Evolutionary conservation across 2,888 invertebrate genomes (phyloP).

Genomic region (Agrenia bidenticulata): DNA sequence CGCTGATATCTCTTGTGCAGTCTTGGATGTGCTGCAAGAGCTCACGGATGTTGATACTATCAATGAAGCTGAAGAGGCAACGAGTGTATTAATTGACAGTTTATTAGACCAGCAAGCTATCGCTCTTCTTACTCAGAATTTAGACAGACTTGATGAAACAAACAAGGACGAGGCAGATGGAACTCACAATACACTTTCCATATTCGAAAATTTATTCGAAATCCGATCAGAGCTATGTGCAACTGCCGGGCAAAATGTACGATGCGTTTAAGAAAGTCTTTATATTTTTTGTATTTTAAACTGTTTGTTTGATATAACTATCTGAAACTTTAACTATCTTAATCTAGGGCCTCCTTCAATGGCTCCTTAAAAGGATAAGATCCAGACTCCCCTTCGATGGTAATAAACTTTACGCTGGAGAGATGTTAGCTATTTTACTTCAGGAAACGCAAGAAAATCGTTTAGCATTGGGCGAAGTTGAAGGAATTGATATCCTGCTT

Average conservation of each 20-base stretch:
- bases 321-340: not conserved
- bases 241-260: conserved; percentile 71
- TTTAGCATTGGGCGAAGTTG: conserved; percentile 79
- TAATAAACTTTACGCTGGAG: conserved; percentile 93
- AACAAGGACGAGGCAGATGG: conserved; percentile 94
- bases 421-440: conserved; percentile 90
- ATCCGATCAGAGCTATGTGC: conserved; percentile 78
- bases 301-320: not conserved
- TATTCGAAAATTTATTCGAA: conserved; percentile 94
- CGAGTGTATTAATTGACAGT: conserved; percentile 81
- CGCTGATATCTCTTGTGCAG: conserved; percentile 83
- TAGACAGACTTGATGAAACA: conserved; percentile 87
- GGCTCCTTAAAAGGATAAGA: conserved; percentile 88
- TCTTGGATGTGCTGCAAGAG: conserved; percentile 74
- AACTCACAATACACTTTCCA: conserved; percentile 87
- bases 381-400: conserved; percentile 88
- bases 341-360: conserved; percentile 79
- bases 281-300: too few relatives aligned
- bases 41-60: conserved; percentile 94
- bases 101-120: conserved; percentile 87
- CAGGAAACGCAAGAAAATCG: conserved; percentile 86
- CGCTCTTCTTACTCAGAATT: conserved; percentile 85
- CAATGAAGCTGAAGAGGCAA: conserved; percentile 90
- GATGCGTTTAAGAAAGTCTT: too few relatives aligned
- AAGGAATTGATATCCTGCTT: conserved; percentile 92